Base-by-base conservation (phyloP, 2,888 invertebrate species). In the Cryptus viduatorius region DNA sequence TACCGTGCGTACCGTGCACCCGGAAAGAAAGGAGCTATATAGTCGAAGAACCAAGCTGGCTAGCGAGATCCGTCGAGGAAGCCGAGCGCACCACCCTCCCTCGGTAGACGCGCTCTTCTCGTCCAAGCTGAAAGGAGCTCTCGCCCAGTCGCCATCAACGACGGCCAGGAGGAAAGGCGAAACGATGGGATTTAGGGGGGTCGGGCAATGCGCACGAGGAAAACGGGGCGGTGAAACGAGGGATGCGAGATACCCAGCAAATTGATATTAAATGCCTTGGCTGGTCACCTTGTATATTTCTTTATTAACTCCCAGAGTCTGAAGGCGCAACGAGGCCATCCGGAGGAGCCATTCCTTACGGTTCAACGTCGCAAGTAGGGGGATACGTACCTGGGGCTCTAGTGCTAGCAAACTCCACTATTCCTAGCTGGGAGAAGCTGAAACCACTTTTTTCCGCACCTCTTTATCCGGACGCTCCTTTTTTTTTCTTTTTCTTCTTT, bases 181-280 rank as follows among this genome's bases (percentile, higher is more conserved):
- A 61, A 79, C 79, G 79, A 84, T 83, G 71, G 76, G 82, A 82
- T 72, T 77, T 72, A 67, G 72, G 76, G 79, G 48, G 37, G 8
- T 37, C 5, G 37, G 7, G 37, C 37, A 8, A 8, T 59, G 59
- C 85, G 76, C 61, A 78, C 83, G 81, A 85, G 86, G 79, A 59
- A 56, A 82, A 48, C 64, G 4, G 37, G n/a, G 16, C 14, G 56
- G 81, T 81, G 86, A 86, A 86, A 89, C 86, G 89, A 88, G 88
- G 85, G 87, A 83, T 82, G 88, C 82, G 77, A 31, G 67, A 44
- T 31, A 81, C 83, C 37, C 78, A 89, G 91, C 92, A 93, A 93
- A 93, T 93, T 93, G 93, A 92, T 92, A 92, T 92, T 91, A 92
- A 93, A 92, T 91, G 92, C 91, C 89, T 86, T 89, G 90, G 90